Base-by-base conservation (phyloP, 2,113 vertebrate genomes). In the Hippolais icterina region DNA sequence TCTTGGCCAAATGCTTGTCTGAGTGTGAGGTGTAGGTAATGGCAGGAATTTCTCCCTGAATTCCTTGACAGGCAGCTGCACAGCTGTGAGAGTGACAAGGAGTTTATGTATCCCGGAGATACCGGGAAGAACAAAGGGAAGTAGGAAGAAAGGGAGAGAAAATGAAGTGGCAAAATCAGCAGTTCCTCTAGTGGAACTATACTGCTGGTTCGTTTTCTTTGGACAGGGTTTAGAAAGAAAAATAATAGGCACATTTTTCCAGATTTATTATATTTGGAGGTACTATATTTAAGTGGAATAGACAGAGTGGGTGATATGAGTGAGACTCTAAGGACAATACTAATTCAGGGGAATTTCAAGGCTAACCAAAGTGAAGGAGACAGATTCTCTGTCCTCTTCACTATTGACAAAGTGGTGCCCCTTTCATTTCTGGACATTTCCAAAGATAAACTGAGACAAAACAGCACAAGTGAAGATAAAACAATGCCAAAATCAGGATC, bases 181-280 rank as follows among this genome's bases (percentile, higher is more conserved):
- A 61, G 60, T 85, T 87, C 22, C n/a, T 81, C 8, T 5, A 52
- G 53, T 1, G 3, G 66, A 89, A 37, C 23, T 80, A 57, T 20
- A 59, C 9, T 35, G 70, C 18, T 85, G 27, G 8, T 65, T 95
- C 52, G 24, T 83, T 84, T 81, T 83, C 59, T 89, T 87, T 82
- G 47, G 47, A 83, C 35, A 44, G 61, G 53, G 49, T 69, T 91
- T 96, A 57, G 63, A 83, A 96, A 89, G 57, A 90, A 94, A 96
- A 95, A 93, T 69, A 93, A 60, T 13, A 83, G 2, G 17, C 46
- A 70, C 9, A 53, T 69, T 91, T 88, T 83, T 80, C 50, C 42
- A 81, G 70, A 93, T 85, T 82, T 89, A 82, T 83, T 83, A 50
- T 96, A 47, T 80, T 92, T 90, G 75, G 66, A 69, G 39, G 24